A percentile compares a stretch with the other conserved stretches of the same genome.
Conservation (phyloP, 2,888 invertebrate species). For the Aquatica leii region DNA sequence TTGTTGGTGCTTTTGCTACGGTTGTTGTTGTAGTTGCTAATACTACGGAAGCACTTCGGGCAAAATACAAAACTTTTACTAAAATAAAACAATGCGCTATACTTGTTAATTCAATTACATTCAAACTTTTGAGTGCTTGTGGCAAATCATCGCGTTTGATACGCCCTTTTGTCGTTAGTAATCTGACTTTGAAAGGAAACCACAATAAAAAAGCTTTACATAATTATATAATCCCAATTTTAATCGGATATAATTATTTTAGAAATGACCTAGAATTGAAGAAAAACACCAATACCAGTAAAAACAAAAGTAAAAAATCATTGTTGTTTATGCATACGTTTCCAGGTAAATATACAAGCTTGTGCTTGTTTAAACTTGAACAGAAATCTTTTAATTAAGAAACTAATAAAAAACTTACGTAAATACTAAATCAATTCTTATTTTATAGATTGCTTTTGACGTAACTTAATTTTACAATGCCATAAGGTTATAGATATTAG, state of each 20-base stretch:
- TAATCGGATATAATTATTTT: neutral
- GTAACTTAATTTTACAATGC: no score
- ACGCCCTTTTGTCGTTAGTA: neutral
- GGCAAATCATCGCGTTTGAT: constrained; percentile 7
- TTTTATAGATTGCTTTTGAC: no score
- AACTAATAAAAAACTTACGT: no score
- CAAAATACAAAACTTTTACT: constrained; percentile 24
- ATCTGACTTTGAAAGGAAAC: neutral
- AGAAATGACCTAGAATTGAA: constrained; percentile 3
- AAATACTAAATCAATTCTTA: no score
- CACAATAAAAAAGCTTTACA: neutral
- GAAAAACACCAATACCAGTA: neutral
- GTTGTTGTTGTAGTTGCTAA: constrained; percentile 24
- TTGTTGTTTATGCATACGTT: constrained; percentile 6
- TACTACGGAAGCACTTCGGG: constrained; percentile 25
- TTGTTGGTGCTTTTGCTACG: constrained; percentile 19
- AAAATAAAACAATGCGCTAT: constrained; percentile 30
- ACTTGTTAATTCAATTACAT: constrained; percentile 34
- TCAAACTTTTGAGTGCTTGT: constrained; percentile 34
- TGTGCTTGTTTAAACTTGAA: neutral
- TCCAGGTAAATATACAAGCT: constrained; percentile 7
- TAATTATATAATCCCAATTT: neutral
- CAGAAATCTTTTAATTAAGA: neutral
- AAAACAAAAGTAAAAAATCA: neutral
- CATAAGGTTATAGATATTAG: no score